Conservation (phyloP, 2,113 vertebrate genomes). For the Crotalus tigris region DNA sequence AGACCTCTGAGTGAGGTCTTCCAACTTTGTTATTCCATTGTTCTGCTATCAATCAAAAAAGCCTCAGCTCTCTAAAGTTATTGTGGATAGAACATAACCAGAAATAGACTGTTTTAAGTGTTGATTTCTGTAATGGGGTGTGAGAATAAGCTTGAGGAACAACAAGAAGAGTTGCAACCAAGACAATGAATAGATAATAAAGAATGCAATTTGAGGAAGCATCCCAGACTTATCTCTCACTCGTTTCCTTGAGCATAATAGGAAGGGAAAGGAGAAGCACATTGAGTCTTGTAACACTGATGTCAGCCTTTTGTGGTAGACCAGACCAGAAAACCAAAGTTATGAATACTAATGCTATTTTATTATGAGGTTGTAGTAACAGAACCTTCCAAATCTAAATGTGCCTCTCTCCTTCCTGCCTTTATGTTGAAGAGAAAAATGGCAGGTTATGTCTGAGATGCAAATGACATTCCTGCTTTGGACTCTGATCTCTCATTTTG, state of each 20-base stretch:
- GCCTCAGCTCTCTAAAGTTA: background rate
- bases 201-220: background rate
- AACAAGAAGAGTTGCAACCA: background rate
- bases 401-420: background rate
- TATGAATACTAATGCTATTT: background rate
- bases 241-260: background rate
- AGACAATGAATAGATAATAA: background rate
- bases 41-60: background rate
- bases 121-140: background rate
- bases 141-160: background rate
- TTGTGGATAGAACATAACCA: background rate
- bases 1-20: background rate
- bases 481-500: background rate
- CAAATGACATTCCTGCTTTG: background rate
- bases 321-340: background rate
- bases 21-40: background rate
- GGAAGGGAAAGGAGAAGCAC: background rate
- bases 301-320: background rate
- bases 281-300: background rate
- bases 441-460: background rate
- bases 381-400: background rate
- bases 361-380: background rate
- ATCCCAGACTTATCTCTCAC: background rate
- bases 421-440: background rate
- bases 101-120: background rate